Base-by-base conservation (phyloP, 2,888 invertebrate genomes). In the Ctena decussata region DNA sequence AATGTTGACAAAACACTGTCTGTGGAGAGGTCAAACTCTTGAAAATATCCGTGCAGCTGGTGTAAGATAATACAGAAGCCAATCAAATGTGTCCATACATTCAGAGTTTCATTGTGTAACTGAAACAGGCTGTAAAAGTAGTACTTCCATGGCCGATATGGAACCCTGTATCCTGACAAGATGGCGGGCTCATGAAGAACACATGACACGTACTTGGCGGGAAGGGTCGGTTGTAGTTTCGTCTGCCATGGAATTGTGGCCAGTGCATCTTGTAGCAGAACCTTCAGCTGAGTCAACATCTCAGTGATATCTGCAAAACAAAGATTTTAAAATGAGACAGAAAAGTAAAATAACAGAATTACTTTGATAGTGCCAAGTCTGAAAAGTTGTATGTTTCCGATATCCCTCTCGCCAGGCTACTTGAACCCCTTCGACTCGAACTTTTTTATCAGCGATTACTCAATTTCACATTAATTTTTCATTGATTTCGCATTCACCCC, bases 101-200 rank as follows among this genome's bases (percentile, higher is more conserved):
- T 94, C 46, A 94, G 84, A 3, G 92, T 92, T 80, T 94, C 94
- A 77, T 94, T 94, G 86, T 94, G 94, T 12, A 93, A 80, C 80
- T 93, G 92, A 70, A 94, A 93, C 21, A 93, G 57, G 77, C 93
- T 94, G 74, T 72, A 70, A 32, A 93, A 35, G 77, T 93, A 94
- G 86, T 93, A 92, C 35, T 78, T 83, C 94, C 93, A 94, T 41
- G 91, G 87, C 65, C 88, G 88, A 80, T 91, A 71, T 3, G 90
- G 86, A 39, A 86, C 85, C 8, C 94, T 89, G 82, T 93, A 94
- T 11, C 94, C 94, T 27, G 83, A 74, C 57, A 91, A 75, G 21
- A 94, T 90, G 49, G 93, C 88, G 11, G 93, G 92, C 81, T 94
- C 94, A 60, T 90, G 92, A 73, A 94, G 92, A 30, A 94, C 82